Base-by-base conservation (phyloP, 2,113 vertebrate species). In the Chaetura pelagica region DNA sequence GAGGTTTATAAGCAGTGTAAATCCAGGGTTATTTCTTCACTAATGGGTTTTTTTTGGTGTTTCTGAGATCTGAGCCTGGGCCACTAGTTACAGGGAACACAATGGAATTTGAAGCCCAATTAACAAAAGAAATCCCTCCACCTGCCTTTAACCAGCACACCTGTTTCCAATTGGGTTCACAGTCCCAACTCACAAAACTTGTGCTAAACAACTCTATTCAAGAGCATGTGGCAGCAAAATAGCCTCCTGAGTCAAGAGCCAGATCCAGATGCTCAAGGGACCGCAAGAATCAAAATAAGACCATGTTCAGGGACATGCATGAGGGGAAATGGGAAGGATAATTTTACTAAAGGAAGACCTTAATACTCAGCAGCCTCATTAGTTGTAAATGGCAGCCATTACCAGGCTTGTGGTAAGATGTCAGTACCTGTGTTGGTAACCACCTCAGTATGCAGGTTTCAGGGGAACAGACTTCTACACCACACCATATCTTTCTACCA, bases 31-130 rank as follows among this genome's bases (percentile, higher is more conserved):
- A 86, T 73, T 91, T 46, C 59, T 74, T 73, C 72, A 59, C 48
- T 93, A 91, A 88, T 48, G 48, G 67, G 17, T 63, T 66, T 68
- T 88, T 71, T 64, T 89, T 96, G 87, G 52, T 64, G 44, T 90
- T 91, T 87, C 44, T 4, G 18, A 78, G 58, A 92, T 74, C 35
- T 6, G 1, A 94, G 93, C 66, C 54, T 68, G 32, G 62, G 76
- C 87, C 91, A 82, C 68, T 64, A 62, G 81, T 95, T 96, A 85
- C 54, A 87, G 54, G 27, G 87, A 96, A 76, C 71, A 93, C 81
- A 84, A 95, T 74, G 91, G 91, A 96, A 96, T 95, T 80, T 90
- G 91, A 88, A 79, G 90, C 55, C 72, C 94, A 93, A 96, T 95
- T 97, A 97, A 89, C 77, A 82, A 87, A 92, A 84, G 91, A 86